Conservation (phyloP, 2,797 vertebrate genomes). For the Parauchenoglanis ngamensis region DNA sequence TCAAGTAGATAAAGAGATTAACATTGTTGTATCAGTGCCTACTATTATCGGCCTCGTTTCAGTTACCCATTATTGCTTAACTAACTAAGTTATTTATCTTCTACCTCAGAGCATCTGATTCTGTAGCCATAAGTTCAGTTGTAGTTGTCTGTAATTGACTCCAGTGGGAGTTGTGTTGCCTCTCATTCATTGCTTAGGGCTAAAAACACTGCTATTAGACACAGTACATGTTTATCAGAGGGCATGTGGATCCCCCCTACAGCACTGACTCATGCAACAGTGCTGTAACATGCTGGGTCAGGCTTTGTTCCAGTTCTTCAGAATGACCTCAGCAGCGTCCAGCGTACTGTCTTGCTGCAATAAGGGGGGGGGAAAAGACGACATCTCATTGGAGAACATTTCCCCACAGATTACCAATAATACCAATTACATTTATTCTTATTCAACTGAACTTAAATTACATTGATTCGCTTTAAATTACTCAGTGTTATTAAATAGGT, state of each 20-base stretch:
- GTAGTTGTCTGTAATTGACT: background rate
- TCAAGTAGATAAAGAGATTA: background rate
- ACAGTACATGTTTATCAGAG: background rate
- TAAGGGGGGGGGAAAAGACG: background rate
- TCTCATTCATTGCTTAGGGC: background rate
- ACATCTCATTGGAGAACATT: background rate
- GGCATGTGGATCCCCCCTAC: too few relatives aligned
- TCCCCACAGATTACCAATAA: background rate
- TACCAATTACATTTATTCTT: background rate
- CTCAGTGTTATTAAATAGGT: background rate
- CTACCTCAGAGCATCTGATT: background rate
- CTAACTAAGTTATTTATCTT: background rate
- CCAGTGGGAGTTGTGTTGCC: background rate
- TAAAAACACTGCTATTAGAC: background rate
- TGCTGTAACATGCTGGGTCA: conserved; percentile 18
- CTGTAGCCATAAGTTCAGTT: background rate
- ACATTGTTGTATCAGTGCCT: background rate
- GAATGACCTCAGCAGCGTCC: conserved; percentile 85
- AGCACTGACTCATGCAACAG: background rate
- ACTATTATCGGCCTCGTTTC: background rate
- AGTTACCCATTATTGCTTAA: background rate
- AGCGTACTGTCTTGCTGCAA: conserved; percentile 89
- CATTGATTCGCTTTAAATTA: background rate
- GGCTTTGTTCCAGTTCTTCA: conserved; percentile 84
- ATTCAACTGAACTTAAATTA: background rate